Evolutionary conservation across 2,113 vertebrate species (phyloP), one percentile per base, ranked within the genome.

Genomic region (Sebastes schlegelii): DNA sequence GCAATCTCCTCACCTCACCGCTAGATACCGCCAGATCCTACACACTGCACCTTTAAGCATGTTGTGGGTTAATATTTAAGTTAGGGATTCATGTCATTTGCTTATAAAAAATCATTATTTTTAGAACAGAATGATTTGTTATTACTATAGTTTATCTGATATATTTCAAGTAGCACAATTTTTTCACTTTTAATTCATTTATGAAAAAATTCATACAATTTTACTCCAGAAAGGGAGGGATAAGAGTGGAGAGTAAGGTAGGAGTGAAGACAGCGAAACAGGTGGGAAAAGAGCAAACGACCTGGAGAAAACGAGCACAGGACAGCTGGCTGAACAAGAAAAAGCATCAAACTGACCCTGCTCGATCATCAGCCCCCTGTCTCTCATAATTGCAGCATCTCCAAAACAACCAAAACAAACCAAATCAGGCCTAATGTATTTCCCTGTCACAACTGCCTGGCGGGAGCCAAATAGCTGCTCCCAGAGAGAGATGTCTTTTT

Each of bases 321-420:
- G 40, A 58, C 14, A 57, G 14, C 46, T 62, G 51, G 3, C 34
- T 34, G 45, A 73, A 87, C 79, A 42, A 42, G 11, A 57, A 64
- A 74, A 77, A 66, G 66, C 86, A 60, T 76, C 45, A 74, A 12
- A 75, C 34, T 63, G 74, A 76, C 73, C 77, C 79, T 42, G 73
- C 76, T 88, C 82, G 21, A 71, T 86, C 82, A 72, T 74, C 85
- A 86, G 62, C 82, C 88, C 84, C 88, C 84, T 81, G 82, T 85
- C 85, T 92, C 74, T 92, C 85, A 72, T 92, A 94, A 93, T 91
- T 92, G 87, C 82, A 77, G 82, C 80, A 76, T 90, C 83, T 79
- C 77, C 80, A 84, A 92, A 93, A 92, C 79, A 89, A 87, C 84
- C 88, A 88, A 91, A 93, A 92, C 92, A 93, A 92, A 90, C 86